Conservation (phyloP, 2,797 vertebrate species). For the Typhlichthys subterraneus region DNA sequence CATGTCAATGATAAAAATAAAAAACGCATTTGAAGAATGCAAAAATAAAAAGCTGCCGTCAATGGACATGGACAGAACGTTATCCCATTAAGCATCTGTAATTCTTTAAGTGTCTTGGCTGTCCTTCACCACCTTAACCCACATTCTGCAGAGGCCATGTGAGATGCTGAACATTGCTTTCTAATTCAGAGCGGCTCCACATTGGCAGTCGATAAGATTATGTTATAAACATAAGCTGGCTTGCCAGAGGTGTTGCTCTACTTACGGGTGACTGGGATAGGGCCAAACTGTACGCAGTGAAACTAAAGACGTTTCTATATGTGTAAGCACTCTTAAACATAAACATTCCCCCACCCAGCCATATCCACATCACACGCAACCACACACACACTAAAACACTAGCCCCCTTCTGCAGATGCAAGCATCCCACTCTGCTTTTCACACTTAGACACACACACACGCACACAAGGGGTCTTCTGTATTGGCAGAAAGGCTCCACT, state of each 20-base stretch:
- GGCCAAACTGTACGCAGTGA: not conserved
- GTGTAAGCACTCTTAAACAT: not conserved
- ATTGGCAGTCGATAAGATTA: constrained; percentile 34
- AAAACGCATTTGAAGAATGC: not conserved
- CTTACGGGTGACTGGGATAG: not conserved
- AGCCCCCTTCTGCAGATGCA: too few relatives aligned
- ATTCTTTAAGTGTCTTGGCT: constrained; percentile 22
- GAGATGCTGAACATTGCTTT: constrained; percentile 36
- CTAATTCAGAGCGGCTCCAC: constrained; percentile 15
- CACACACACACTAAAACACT: not conserved
- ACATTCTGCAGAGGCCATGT: not conserved
- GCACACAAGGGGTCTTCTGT: constrained; percentile 8
- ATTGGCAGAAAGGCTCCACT: constrained; percentile 5
- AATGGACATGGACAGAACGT: not conserved
- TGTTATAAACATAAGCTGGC: constrained; percentile 29
- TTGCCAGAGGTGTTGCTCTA: not conserved
- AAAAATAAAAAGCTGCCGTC: constrained; percentile 3
- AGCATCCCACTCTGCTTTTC: not conserved
- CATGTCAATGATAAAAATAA: not conserved
- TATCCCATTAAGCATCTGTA: not conserved
- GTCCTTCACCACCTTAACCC: constrained; percentile 8
- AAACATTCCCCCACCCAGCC: constrained; percentile 3
- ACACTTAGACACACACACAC: not conserved
- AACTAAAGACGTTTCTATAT: constrained; percentile 1
- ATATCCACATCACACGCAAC: constrained; percentile 1